A percentile compares a stretch with the other conserved stretches of the same genome.
Conservation (phyloP, 2,113 vertebrate genomes). For the Philantomba maxwellii region DNA sequence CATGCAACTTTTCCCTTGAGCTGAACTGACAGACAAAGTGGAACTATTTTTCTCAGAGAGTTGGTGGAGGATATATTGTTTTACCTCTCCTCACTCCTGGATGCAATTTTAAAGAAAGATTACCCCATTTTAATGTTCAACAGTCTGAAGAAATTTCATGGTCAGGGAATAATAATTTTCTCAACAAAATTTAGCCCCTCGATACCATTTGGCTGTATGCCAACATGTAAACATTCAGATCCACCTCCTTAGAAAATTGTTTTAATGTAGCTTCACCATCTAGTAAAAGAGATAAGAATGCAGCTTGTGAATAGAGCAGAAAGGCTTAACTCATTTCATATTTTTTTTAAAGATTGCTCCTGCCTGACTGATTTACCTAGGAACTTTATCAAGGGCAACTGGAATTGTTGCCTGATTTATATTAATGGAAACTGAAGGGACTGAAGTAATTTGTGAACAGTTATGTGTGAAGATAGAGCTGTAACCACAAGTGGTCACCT, state of each 20-base stretch:
- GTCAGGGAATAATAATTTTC: slow-evolving; percentile 58
- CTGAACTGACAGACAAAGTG: slow-evolving; percentile 22
- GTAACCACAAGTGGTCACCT: not conserved
- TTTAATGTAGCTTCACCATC: not conserved
- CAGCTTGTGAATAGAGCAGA: not conserved
- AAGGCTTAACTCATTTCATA: not conserved
- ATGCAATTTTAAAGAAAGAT: slow-evolving; percentile 62
- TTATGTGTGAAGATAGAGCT: not conserved
- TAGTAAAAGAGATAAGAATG: not conserved
- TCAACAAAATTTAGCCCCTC: slow-evolving; percentile 49
- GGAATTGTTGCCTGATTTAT: slow-evolving; percentile 5
- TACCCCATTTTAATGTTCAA: slow-evolving; percentile 58
- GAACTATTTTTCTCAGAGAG: slow-evolving; percentile 21
- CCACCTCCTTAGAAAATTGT: not conserved
- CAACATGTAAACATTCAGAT: slow-evolving; percentile 10
- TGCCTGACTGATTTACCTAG: slow-evolving; percentile 21
- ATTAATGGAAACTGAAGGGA: not conserved
- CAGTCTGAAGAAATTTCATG: slow-evolving; percentile 56
- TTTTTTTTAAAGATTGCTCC: not conserved
- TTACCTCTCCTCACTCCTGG: slow-evolving; percentile 26
- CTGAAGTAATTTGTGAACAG: not conserved
- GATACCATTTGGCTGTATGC: slow-evolving; percentile 1
- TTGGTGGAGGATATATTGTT: not conserved
- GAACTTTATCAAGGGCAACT: slow-evolving; percentile 30
- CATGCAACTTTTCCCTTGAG: slow-evolving; percentile 45